Base-by-base conservation (phyloP, 2,888 invertebrate genomes). In the Mythimna lalbum region DNA sequence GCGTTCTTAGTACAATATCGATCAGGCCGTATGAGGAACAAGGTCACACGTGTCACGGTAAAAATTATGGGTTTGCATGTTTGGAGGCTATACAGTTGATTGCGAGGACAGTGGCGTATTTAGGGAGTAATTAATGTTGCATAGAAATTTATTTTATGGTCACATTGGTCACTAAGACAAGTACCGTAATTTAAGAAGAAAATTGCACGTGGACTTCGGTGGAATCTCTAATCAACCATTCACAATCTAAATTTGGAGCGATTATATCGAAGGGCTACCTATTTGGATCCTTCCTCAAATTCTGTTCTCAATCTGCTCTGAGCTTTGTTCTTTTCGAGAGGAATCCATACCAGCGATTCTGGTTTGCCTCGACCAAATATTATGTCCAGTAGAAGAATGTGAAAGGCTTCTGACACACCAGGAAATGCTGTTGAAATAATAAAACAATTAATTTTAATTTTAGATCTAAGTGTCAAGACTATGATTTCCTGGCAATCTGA, bases 11-110 rank as follows among this genome's bases (percentile, higher is more conserved):
- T 73, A 82, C 82, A 69, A 60, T 80, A 82, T 79, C 73, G 80
- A 82, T 73, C 69, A 73, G 57, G 56, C 57, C 73, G 63, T 73
- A 72, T 73, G 68, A 79, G 63, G 89, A 91, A 92, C 90, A 93
- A 93, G 94, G 94, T 91, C 93, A 94, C 95, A 94, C 95, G 94
- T 94, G 94, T 89, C 87, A 80, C 72, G 50, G 69, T 36, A 57
- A 80, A 86, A 83, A 80, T 82, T 86, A 83, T 87, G 85, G 87
- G 82, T 86, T 85, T 81, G 90, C 91, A 88, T 87, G 82, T 87
- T 84, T 79, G 63, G 81, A 86, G 85, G 86, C 83, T 83, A 76
- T 49, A 52, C 77, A 85, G 83, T 63, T 80, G 70, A 76, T 85
- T 85, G 69, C 80, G 81, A 85, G 83, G 81, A 74, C 74, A 82